These are phyloP conservation scores for Fopius arisanus DNA, from an alignment of 1,140 invertebrate genomes.

Conservation along the genomic window DNA sequence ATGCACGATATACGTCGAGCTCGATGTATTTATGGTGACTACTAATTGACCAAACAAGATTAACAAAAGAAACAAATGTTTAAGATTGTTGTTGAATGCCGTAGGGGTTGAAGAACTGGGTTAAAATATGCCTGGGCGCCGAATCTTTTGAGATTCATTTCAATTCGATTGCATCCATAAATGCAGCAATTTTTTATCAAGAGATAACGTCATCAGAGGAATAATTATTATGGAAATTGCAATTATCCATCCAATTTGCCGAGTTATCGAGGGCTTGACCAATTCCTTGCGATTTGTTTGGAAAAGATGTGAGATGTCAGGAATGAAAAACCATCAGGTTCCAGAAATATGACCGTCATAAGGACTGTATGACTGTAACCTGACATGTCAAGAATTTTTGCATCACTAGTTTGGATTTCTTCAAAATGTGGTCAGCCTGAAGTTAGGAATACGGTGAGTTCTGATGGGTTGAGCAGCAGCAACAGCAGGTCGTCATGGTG, in stretches of 20 bases:
- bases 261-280: too few species aligned
- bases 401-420: background rate
- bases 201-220: background rate
- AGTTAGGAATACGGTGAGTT: background rate
- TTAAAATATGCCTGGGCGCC: constrained; percentile 60
- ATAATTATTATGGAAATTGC: background rate
- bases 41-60: constrained; percentile 19
- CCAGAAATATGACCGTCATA: too few species aligned
- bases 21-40: constrained; percentile 32
- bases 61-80: constrained; percentile 1
- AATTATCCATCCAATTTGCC: background rate
- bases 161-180: constrained; percentile 50
- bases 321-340: too few species aligned
- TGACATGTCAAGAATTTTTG: too few species aligned
- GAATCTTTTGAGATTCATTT: constrained; percentile 53
- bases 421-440: background rate
- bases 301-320: too few species aligned
- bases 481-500: background rate
- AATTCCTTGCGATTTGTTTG: too few species aligned
- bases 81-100: background rate
- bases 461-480: constrained; percentile 16
- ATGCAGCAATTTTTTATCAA: constrained; percentile 51
- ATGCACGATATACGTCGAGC: constrained; percentile 17
- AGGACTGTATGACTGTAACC: too few species aligned
- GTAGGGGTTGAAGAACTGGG: constrained; percentile 51